Evolutionary conservation across 2,797 vertebrate species (phyloP).

Genomic region (Gephyroberyx darwinii): DNA sequence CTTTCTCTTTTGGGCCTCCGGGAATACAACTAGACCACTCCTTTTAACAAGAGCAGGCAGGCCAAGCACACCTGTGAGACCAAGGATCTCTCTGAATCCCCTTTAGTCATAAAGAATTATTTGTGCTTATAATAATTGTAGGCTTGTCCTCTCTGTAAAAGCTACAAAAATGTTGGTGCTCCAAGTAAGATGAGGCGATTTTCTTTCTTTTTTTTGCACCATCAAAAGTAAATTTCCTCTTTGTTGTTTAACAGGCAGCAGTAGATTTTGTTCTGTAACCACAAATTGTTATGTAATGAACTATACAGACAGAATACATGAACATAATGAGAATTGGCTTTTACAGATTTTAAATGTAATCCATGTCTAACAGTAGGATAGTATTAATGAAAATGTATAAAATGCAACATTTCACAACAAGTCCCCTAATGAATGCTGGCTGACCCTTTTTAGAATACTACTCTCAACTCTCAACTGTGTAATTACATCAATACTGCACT

Average conservation of each 20-base stretch:
- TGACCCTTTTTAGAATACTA: not conserved
- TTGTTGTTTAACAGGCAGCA: too few relatives aligned
- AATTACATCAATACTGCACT: slow-evolving; percentile 44
- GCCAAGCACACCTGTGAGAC: slow-evolving; percentile 6
- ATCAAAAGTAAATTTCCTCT: not conserved
- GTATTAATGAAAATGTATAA: not conserved
- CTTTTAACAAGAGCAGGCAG: too few relatives aligned
- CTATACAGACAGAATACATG: too few relatives aligned
- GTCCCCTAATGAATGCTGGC: not conserved
- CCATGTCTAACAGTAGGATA: not conserved
- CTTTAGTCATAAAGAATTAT: not conserved
- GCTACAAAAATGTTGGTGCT: too few relatives aligned
- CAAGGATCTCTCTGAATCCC: not conserved
- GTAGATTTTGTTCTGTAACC: too few relatives aligned
- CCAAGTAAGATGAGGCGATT: not conserved
- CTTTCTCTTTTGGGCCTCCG: not conserved
- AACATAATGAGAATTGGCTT: too few relatives aligned
- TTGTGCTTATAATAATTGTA: not conserved
- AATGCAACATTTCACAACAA: not conserved
- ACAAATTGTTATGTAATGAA: not conserved
- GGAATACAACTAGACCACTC: not conserved
- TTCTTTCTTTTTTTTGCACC: not conserved
- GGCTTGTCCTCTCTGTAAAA: too few relatives aligned
- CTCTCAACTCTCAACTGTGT: slow-evolving; percentile 44
- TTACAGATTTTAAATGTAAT: not conserved